Evolutionary conservation across 2,888 invertebrate species (phyloP).

Genomic region (Oscheius sp.): DNA sequence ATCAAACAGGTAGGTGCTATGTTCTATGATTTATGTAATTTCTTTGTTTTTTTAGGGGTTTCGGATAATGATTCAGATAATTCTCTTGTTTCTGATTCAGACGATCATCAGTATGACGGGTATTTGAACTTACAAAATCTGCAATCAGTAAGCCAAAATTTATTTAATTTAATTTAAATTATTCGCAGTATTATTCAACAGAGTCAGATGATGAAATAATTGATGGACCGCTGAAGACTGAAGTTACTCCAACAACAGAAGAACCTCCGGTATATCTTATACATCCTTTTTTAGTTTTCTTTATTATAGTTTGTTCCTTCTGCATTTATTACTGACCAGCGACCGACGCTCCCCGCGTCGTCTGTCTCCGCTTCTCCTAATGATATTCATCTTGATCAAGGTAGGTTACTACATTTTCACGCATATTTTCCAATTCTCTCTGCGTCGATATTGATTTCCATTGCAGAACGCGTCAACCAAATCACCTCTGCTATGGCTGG

Average conservation of each 20-base stretch:
- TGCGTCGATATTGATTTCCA: too few relatives aligned
- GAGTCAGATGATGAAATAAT: neutral
- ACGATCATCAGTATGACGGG: neutral
- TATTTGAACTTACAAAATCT: too few relatives aligned
- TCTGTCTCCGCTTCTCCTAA: neutral
- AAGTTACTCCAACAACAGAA: neutral
- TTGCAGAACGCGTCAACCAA: constrained; percentile 42
- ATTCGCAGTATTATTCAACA: neutral
- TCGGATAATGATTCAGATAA: neutral
- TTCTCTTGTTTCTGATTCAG: neutral
- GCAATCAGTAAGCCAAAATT: neutral
- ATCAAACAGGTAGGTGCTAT: too few relatives aligned
- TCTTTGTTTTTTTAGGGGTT: too few relatives aligned
- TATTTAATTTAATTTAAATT: neutral
- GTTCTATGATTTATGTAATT: too few relatives aligned
- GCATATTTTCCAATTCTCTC: too few relatives aligned
- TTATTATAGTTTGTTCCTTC: too few relatives aligned
- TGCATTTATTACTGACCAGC: too few relatives aligned
- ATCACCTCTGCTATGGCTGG: constrained; percentile 45
- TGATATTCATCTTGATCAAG: constrained; percentile 15
- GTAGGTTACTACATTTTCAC: neutral
- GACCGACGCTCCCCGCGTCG: too few relatives aligned
- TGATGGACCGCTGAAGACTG: neutral
- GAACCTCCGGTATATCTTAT: neutral
- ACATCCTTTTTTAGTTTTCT: neutral